Evolutionary conservation across 2,888 invertebrate species (phyloP).

Genomic region (Meganola albula): DNA sequence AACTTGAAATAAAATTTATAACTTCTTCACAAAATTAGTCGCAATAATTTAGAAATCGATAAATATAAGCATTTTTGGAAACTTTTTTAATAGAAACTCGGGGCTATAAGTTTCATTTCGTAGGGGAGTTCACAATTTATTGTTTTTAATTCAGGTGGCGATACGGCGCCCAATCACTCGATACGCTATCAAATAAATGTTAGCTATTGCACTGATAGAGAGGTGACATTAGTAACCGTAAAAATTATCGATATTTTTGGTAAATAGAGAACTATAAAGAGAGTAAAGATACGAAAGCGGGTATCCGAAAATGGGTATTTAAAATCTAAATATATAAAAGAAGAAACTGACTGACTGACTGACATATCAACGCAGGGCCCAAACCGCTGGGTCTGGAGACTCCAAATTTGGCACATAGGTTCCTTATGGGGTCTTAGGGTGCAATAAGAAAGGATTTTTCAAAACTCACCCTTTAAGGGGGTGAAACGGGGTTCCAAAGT

Average conservation of each 20-base stretch:
- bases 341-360: no score
- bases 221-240: not conserved
- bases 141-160: constrained; percentile 66
- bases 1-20: constrained; percentile 24
- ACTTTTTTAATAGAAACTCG: constrained; percentile 63
- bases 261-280: no score
- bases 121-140: constrained; percentile 51
- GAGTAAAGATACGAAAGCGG: no score
- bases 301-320: no score
- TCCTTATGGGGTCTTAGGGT: no score
- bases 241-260: constrained; percentile 13
- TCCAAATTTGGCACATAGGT: no score
- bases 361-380: no score
- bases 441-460: no score
- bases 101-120: constrained; percentile 33
- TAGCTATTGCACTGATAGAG: constrained; percentile 42
- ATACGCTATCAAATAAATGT: constrained; percentile 57
- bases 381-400: no score
- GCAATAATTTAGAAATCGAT: constrained; percentile 33
- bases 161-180: constrained; percentile 49
- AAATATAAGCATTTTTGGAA: constrained; percentile 41
- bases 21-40: constrained; percentile 41
- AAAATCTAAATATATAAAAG: no score
- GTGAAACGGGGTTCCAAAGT: no score
- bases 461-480: no score